A percentile compares a stretch with the other conserved stretches of the same genome.
phyloP scores from a whole-genome alignment of 2,113 vertebrate genomes.

The Xiphias gladius region DNA sequence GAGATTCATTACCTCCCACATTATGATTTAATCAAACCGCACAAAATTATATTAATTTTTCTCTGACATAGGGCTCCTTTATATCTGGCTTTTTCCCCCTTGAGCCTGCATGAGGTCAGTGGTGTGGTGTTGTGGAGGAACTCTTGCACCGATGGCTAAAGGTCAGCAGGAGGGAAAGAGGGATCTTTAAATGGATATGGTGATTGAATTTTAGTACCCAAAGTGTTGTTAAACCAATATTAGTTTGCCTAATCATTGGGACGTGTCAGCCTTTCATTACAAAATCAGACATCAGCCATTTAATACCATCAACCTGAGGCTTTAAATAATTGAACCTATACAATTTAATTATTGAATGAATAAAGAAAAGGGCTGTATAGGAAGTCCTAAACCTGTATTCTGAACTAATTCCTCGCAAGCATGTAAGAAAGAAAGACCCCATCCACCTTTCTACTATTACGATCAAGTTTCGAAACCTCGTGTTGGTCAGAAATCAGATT shows the following conservation, averaged over 20 bases:
- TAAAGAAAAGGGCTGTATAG: background rate
- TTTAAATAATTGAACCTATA: background rate
- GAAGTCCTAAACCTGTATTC: constrained; percentile 15
- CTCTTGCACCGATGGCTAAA: constrained; percentile 17
- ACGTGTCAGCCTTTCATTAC: background rate
- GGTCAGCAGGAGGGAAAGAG: constrained; percentile 24
- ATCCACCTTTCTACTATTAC: background rate
- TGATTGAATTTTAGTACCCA: background rate
- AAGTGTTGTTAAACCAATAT: background rate
- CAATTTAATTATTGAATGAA: background rate
- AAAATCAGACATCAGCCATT: background rate
- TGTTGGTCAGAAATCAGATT: constrained; percentile 27
- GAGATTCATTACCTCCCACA: constrained; percentile 85
- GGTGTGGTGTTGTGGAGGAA: constrained; percentile 42
- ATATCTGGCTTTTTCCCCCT: constrained; percentile 60
- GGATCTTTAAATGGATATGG: constrained; percentile 34
- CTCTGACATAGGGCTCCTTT: constrained; percentile 75
- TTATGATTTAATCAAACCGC: constrained; percentile 87
- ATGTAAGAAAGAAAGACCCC: constrained; percentile 9
- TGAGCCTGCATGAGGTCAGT: constrained; percentile 41
- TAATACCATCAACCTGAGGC: background rate
- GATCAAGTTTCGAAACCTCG: background rate
- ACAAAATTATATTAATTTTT: constrained; percentile 81
- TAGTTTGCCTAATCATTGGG: background rate
- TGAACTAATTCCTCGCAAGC: background rate